Evolutionary conservation across 2,797 vertebrate genomes (phyloP), one percentile per base, ranked within the genome.

Genomic region (Catostomus latipinnis): DNA sequence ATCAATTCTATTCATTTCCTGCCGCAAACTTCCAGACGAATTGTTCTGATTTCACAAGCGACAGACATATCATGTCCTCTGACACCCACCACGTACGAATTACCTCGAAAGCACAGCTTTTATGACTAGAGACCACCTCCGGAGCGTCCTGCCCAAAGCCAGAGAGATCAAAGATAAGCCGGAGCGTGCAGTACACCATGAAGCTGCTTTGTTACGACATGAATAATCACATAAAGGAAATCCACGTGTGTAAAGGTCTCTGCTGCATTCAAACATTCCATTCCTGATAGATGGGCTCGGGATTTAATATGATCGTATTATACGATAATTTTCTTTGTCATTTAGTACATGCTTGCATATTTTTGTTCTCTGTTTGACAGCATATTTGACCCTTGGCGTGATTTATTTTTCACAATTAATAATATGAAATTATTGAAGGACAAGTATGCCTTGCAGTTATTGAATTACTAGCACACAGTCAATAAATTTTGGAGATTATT

Each of bases 1-100:
- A 90, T 92, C 91, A 90, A 91, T 91, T 88, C 86, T 82, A 62
- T 77, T 83, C 57, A 81, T 82, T 86, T 66, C 63, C 71, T 10
- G 16, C 68, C 49, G 46, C 56, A 81, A 84, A 73, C 67, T 81
- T 86, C 67, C 68, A 61, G 66, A 56, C 58, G 45, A 46, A 57
- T 75, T 54, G 66, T 71, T 78, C 71, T 70, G 65, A 89, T 88
- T 89, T 86, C 82, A 86, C 71, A 82, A 88, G 83, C 85, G 83
- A 85, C 82, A 81, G 88, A 83, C 88, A 86, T 86, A 78, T 82
- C 69, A 58, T 78, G 76, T 66, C 73, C 70, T 82, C 85, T 82
- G 84, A 87, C 87, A 86, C 81, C 9, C 75, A 80, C 78, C 82
- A 81, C 10, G 86, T 81, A 87, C 87, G 89, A 91, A 91, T 89